Percentiles rank a stretch among this genome's conserved stretches.
phyloP scores from a whole-genome alignment of 2,888 invertebrate species.

The Pseudococcus longispinus region DNA sequence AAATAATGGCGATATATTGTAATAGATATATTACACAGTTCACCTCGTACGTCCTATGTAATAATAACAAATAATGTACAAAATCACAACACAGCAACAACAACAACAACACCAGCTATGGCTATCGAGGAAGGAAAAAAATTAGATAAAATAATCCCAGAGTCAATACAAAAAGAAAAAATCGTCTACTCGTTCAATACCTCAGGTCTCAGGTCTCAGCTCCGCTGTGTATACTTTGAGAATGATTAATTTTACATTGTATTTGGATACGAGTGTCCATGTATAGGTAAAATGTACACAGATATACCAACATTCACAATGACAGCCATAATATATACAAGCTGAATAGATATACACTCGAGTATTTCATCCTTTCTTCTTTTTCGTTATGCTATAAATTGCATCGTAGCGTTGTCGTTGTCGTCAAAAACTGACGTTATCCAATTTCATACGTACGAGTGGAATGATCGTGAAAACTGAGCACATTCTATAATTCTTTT shows the following conservation, averaged over 20 bases:
- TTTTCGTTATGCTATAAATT: conserved; percentile 3
- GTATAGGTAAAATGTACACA: not conserved
- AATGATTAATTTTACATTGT: conserved; percentile 34
- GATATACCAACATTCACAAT: not conserved
- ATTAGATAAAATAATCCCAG: not conserved
- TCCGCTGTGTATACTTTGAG: not conserved
- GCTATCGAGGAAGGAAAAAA: not conserved
- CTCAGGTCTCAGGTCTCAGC: not conserved
- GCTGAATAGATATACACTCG: not conserved
- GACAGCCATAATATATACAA: conserved; percentile 23
- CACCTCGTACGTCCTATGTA: not conserved
- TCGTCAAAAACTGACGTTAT: not conserved
- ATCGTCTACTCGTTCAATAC: not conserved
- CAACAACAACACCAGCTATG: not conserved
- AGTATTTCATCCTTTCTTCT: conserved; percentile 20
- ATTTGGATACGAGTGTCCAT: not conserved
- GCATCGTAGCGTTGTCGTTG: not conserved
- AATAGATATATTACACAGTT: conserved; percentile 15
- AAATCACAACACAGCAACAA: conserved; percentile 12
- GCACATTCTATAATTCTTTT: no score
- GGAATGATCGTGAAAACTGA: no score
- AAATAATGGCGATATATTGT: conserved; percentile 18
- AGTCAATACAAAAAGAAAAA: not conserved
- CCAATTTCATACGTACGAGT: not conserved
- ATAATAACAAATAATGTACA: conserved; percentile 22